These are phyloP conservation scores for Epistrophe grossulariae DNA, from an alignment of 2,888 invertebrate species.

Conservation along the genomic window DNA sequence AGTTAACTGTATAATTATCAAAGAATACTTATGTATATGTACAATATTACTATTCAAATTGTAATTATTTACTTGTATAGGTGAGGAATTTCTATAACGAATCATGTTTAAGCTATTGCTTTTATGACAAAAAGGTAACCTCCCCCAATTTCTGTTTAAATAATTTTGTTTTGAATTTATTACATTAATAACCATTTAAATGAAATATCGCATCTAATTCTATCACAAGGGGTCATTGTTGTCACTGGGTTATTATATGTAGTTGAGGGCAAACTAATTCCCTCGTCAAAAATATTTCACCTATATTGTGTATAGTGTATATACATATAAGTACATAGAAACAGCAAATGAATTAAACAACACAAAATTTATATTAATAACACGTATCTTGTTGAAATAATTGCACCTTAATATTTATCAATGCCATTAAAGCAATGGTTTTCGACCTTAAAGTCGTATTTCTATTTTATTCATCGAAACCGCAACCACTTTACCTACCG, in stretches of 20 bases:
- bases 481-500: neutral
- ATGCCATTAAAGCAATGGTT: slow-evolving; percentile 28
- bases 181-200: slow-evolving; percentile 28
- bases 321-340: no score
- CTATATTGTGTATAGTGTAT: neutral
- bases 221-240: slow-evolving; percentile 1
- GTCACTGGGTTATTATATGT: neutral
- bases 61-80: neutral
- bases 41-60: no score
- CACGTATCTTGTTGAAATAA: slow-evolving; percentile 49
- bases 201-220: slow-evolving; percentile 8
- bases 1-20: no score
- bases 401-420: slow-evolving; percentile 27
- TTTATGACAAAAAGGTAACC: neutral
- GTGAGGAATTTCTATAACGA: neutral
- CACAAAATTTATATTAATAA: slow-evolving; percentile 28
- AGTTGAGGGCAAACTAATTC: slow-evolving; percentile 29
- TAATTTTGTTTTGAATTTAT: slow-evolving; percentile 10
- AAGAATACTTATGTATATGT: no score
- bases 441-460: slow-evolving; percentile 30
- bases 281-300: neutral
- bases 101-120: neutral
- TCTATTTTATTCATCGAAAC: neutral
- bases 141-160: neutral
- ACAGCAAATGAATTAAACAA: neutral